These are phyloP conservation scores for Cosmia pyralina DNA, from an alignment of 2,888 invertebrate genomes.

Conservation along the genomic window DNA sequence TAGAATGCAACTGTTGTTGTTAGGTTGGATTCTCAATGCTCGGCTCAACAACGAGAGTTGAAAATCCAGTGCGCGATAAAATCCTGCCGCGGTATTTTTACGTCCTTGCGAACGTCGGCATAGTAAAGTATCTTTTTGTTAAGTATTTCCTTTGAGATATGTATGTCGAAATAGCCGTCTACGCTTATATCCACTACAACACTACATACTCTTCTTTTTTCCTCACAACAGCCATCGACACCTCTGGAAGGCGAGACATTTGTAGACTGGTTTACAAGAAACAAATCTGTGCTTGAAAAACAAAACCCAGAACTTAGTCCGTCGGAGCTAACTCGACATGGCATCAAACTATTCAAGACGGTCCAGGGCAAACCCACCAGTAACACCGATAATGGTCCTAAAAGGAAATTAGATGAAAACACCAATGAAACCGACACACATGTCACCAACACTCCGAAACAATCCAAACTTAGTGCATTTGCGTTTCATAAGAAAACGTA, in stretches of 20 bases:
- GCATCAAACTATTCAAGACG: constrained; percentile 88
- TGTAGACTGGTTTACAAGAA: constrained; percentile 91
- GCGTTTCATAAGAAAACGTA: constrained; percentile 83
- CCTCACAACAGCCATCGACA: constrained; percentile 77
- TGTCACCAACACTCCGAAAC: constrained; percentile 80
- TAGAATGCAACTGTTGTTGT: too few relatives aligned
- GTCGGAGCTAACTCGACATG: constrained; percentile 90
- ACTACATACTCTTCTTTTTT: not conserved
- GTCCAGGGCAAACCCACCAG: constrained; percentile 71
- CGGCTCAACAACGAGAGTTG: too few relatives aligned
- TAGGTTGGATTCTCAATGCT: too few relatives aligned
- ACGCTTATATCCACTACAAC: not conserved
- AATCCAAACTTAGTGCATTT: constrained; percentile 88
- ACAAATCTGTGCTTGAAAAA: constrained; percentile 88
- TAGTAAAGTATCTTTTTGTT: not conserved
- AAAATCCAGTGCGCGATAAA: too few relatives aligned
- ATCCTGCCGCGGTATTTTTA: too few relatives aligned
- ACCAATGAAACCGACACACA: constrained; percentile 69
- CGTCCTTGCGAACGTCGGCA: too few relatives aligned
- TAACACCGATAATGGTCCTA: constrained; percentile 72
- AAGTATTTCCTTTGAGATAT: too few relatives aligned
- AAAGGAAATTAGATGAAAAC: constrained; percentile 82
- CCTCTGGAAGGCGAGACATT: constrained; percentile 88
- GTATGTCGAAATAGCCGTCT: not conserved
- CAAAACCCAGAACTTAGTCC: constrained; percentile 89